Conservation (phyloP, 2,797 vertebrate species). For the Sphenopsis melanotis region DNA sequence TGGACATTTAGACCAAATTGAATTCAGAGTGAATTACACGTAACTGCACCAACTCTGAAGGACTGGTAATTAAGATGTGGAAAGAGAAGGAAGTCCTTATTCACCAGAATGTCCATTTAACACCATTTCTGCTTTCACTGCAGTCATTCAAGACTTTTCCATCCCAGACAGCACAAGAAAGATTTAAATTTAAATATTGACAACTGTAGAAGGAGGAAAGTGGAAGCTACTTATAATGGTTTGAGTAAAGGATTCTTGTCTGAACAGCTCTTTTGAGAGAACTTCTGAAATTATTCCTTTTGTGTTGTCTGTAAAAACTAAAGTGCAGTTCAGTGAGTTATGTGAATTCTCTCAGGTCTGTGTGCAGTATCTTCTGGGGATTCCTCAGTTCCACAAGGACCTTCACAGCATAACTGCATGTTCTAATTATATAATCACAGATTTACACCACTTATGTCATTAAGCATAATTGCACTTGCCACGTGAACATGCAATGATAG, state of each 20-base stretch:
- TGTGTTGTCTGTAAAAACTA: neutral
- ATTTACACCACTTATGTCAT: constrained; percentile 54
- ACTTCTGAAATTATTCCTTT: neutral
- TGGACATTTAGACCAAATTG: neutral
- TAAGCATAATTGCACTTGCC: constrained; percentile 49
- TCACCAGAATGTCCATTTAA: neutral
- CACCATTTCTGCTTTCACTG: neutral
- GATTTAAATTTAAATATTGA: neutral
- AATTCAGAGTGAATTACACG: neutral
- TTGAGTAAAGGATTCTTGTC: neutral
- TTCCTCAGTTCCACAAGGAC: constrained; percentile 29
- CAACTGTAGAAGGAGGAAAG: neutral
- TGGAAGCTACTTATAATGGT: neutral
- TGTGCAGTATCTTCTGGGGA: neutral
- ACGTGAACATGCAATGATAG: neutral
- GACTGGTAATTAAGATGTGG: neutral
- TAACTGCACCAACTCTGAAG: neutral
- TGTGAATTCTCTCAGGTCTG: neutral
- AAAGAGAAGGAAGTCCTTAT: neutral
- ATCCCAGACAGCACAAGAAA: neutral
- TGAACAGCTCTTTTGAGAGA: neutral
- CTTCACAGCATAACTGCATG: constrained; percentile 35
- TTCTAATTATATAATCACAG: constrained; percentile 58
- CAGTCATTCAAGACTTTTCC: neutral
- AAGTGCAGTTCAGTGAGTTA: neutral